phyloP scores from a whole-genome alignment of 2,888 invertebrate genomes.

The Caradrina clavipalpis region DNA sequence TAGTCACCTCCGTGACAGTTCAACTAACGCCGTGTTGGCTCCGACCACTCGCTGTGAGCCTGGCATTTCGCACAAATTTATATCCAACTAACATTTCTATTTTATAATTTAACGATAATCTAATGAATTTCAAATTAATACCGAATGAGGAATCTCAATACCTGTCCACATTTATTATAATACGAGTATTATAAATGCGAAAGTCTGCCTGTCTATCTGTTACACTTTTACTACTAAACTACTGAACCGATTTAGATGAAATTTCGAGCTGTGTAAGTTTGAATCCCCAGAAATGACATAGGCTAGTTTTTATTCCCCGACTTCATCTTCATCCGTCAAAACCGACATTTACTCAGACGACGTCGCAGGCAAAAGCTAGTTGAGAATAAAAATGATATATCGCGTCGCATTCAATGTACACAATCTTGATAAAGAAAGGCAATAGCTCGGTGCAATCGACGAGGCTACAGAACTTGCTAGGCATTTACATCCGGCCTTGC shows the following conservation, averaged over 20 bases:
- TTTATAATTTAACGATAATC: slow-evolving; percentile 38
- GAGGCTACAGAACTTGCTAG: slow-evolving; percentile 67
- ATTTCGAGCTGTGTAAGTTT: too few relatives aligned
- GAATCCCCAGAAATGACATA: too few relatives aligned
- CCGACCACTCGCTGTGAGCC: slow-evolving; percentile 13
- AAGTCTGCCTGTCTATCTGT: too few relatives aligned
- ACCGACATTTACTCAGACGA: too few relatives aligned
- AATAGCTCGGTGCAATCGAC: slow-evolving; percentile 63
- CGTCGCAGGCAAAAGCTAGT: too few relatives aligned
- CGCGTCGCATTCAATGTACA: slow-evolving; percentile 6
- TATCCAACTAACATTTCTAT: slow-evolving; percentile 31
- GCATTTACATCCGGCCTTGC: slow-evolving; percentile 73
- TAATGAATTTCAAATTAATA: slow-evolving; percentile 53
- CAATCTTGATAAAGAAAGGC: slow-evolving; percentile 68
- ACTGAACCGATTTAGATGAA: too few relatives aligned
- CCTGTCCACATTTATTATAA: too few relatives aligned
- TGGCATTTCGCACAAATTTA: slow-evolving; percentile 45
- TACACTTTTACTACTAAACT: too few relatives aligned
- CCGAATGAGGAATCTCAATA: slow-evolving; percentile 10
- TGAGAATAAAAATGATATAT: slow-evolving; percentile 12
- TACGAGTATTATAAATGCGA: too few relatives aligned
- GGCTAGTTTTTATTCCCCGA: too few relatives aligned
- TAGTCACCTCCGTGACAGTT: slow-evolving; percentile 30
- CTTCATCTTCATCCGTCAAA: too few relatives aligned
- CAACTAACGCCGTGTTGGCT: slow-evolving; percentile 1